phyloP scores from a whole-genome alignment of 2,888 invertebrate species.

The Callinectes sapidus region DNA sequence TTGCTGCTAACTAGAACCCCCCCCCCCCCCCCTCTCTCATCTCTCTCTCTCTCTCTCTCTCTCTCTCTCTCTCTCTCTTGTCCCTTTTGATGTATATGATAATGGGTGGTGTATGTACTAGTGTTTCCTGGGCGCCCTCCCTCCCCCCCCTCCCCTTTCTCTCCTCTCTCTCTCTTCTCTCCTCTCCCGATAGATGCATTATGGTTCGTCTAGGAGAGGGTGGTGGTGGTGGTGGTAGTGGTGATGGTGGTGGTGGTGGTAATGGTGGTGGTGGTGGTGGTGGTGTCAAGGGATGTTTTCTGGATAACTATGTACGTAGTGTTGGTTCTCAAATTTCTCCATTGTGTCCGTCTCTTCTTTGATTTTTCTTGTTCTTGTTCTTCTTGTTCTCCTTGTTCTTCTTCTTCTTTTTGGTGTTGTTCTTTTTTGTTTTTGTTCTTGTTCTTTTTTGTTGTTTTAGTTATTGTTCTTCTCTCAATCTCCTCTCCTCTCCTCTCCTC shows the following conservation, averaged over 20 bases:
- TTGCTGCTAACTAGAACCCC: not conserved
- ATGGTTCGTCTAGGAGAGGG: not conserved
- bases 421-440: not conserved
- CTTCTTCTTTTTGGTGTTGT: not conserved
- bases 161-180: not conserved
- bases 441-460: not conserved
- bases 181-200: not conserved
- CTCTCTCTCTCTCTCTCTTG: slow-evolving; percentile 14
- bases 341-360: no score
- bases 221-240: no score
- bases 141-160: not conserved
- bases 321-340: not conserved
- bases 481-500: no score
- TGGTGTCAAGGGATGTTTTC: not conserved
- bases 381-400: not conserved
- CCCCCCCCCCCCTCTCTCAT: slow-evolving; percentile 20
- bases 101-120: not conserved
- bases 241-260: not conserved
- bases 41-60: slow-evolving; percentile 30
- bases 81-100: not conserved
- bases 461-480: no score
- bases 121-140: not conserved
- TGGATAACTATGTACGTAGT: not conserved
- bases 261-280: not conserved
- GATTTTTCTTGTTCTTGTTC: not conserved